phyloP scores from a whole-genome alignment of 2,888 invertebrate species.

The Chelonus formosanus region DNA sequence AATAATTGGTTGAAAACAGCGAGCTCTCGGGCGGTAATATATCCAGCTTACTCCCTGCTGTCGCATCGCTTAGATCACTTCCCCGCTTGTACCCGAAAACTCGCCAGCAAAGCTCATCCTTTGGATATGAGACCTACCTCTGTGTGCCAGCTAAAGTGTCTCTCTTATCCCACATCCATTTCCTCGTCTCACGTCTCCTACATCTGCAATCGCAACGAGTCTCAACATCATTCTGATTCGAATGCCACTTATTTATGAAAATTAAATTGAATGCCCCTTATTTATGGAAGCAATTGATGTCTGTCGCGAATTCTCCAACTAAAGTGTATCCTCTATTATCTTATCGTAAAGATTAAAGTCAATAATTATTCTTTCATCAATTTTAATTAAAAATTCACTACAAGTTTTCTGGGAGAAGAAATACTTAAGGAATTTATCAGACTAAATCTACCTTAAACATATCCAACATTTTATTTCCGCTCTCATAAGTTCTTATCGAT shows the following conservation, averaged over 20 bases:
- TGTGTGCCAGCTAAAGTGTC: slow-evolving; percentile 1
- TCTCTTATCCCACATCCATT: slow-evolving; percentile 3
- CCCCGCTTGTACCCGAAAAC: slow-evolving; percentile 50
- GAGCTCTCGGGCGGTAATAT: slow-evolving; percentile 62
- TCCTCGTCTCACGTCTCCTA: slow-evolving; percentile 51
- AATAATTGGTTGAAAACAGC: slow-evolving; percentile 65
- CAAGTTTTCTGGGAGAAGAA: slow-evolving; percentile 6
- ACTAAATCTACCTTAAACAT: background rate
- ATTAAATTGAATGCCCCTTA: slow-evolving; percentile 61
- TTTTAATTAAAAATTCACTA: slow-evolving; percentile 20
- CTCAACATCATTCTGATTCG: slow-evolving; percentile 47
- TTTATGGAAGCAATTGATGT: slow-evolving; percentile 60
- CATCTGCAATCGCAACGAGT: slow-evolving; percentile 20
- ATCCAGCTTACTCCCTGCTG: slow-evolving; percentile 65
- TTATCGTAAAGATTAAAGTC: slow-evolving; percentile 54
- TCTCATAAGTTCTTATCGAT: slow-evolving; percentile 30
- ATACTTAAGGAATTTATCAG: slow-evolving; percentile 17
- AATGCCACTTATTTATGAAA: slow-evolving; percentile 61
- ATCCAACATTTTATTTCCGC: slow-evolving; percentile 8
- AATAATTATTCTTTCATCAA: slow-evolving; percentile 53
- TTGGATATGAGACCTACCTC: background rate
- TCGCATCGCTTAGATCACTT: slow-evolving; percentile 63
- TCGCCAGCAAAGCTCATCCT: slow-evolving; percentile 37
- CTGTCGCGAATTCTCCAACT: slow-evolving; percentile 48
- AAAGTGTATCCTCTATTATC: slow-evolving; percentile 44